These are phyloP conservation scores for Drosophila leonis DNA, from an alignment of 2,888 invertebrate genomes.

Conservation along the genomic window DNA sequence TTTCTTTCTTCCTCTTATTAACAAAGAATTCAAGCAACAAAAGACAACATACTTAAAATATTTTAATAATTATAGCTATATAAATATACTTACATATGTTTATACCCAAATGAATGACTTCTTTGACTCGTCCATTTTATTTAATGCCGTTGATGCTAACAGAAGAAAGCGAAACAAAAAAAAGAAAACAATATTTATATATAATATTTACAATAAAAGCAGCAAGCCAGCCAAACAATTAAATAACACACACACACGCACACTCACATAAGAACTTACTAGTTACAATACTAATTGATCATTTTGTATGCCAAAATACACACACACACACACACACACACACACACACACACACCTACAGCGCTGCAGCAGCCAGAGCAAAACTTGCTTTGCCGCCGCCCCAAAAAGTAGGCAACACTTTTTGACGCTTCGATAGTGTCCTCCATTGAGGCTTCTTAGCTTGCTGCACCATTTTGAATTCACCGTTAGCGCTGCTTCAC, in stretches of 20 bases:
- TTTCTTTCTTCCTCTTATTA: slow-evolving; percentile 33
- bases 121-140: slow-evolving; percentile 86
- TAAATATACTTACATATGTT: slow-evolving; percentile 69
- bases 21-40: slow-evolving; percentile 34
- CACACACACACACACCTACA: slow-evolving; percentile 7
- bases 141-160: slow-evolving; percentile 84
- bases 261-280: slow-evolving; percentile 9
- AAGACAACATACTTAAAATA: slow-evolving; percentile 50
- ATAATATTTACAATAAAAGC: slow-evolving; percentile 44
- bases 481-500: slow-evolving; percentile 33
- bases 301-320: slow-evolving; percentile 36
- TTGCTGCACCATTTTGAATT: slow-evolving; percentile 46
- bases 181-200: slow-evolving; percentile 34
- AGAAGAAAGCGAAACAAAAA: slow-evolving; percentile 75
- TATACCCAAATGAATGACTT: slow-evolving; percentile 83
- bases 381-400: slow-evolving; percentile 24
- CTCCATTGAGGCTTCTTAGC: slow-evolving; percentile 36
- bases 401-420: slow-evolving; percentile 43
- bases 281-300: slow-evolving; percentile 2
- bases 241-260: slow-evolving; percentile 47
- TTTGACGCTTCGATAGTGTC: slow-evolving; percentile 24
- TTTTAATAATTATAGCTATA: slow-evolving; percentile 52
- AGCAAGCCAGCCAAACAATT: slow-evolving; percentile 56
- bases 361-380: slow-evolving; percentile 8
- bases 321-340: slow-evolving; percentile 18